phyloP scores from a whole-genome alignment of 2,797 vertebrate species.

The Xiphorhynchus erythropygius region DNA sequence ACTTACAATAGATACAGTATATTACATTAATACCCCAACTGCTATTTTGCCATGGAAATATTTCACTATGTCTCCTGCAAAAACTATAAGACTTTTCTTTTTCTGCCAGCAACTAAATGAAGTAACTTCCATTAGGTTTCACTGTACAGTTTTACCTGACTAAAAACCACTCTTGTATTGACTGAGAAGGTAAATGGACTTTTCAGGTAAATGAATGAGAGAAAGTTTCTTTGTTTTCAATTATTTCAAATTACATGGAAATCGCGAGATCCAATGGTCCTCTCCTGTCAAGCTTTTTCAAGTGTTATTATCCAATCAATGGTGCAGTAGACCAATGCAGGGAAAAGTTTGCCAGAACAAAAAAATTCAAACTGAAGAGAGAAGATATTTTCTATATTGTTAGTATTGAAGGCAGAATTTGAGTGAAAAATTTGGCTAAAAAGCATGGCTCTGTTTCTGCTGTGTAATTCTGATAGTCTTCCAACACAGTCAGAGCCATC shows the following conservation, averaged over 20 bases:
- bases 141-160: neutral
- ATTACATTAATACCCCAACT: neutral
- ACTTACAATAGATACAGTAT: neutral
- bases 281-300: neutral
- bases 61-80: neutral
- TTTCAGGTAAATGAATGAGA: neutral
- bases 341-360: neutral
- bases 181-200: neutral
- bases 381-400: neutral
- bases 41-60: neutral
- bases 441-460: neutral
- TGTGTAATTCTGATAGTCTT: neutral
- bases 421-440: neutral
- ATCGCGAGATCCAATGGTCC: neutral
- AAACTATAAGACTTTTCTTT: neutral
- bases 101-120: neutral
- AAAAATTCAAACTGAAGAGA: neutral
- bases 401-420: neutral
- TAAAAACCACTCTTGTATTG: neutral
- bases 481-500: neutral
- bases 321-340: neutral
- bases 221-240: neutral
- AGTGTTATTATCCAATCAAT: neutral
- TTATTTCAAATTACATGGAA: neutral
- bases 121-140: neutral